Base-by-base conservation (phyloP, 2,888 invertebrate species). In the Neuroscelio doddi region DNA sequence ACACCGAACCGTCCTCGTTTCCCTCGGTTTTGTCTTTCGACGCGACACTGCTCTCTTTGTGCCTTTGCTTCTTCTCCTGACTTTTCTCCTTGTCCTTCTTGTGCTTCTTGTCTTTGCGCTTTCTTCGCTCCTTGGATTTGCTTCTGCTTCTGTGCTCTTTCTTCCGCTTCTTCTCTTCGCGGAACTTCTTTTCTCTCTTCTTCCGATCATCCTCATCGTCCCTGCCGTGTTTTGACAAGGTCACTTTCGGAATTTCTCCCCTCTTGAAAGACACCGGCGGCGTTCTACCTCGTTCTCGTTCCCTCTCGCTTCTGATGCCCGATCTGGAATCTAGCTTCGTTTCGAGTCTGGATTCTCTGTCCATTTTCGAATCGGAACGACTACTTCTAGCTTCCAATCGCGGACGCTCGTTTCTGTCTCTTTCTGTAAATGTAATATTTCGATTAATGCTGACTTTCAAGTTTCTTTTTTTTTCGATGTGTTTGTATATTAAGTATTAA, bases 11-110 rank as follows among this genome's bases (percentile, higher is more conserved):
- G 30, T 71, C 36, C 2, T 41, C 59, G n/a, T 38, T 45, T 0
- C 12, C 10, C 9, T 65, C 68, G 7, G 64, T 39, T 49, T 73
- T 76, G 45, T 78, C 72, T 39, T 79, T 73, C 8, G 42, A 34
- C n/a, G 61, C 64, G 82, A 34, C 29, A 26, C 76, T n/a, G n/a
- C n/a, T 81, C 1, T 81, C 79, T 50, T 85, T 86, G 26, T 86
- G 86, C 45, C 82, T 84, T 67, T 83, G 82, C 56, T 86, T 86
- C 74, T 86, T 87, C 7, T 87, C 87, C 47, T 85, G 86, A 53
- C 80, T 76, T 46, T 79, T 79, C 63, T 80, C 80, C 81, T 30
- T 80, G 70, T 84, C 80, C 76, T 82, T 78, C 75, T 81, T 81
- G 1, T 79, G 67, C 47, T 76, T 80, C 42, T 76, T 79, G 1